Evolutionary conservation across 2,113 vertebrate genomes (phyloP), one percentile per base, ranked within the genome.

Genomic region (Menura novaehollandiae): DNA sequence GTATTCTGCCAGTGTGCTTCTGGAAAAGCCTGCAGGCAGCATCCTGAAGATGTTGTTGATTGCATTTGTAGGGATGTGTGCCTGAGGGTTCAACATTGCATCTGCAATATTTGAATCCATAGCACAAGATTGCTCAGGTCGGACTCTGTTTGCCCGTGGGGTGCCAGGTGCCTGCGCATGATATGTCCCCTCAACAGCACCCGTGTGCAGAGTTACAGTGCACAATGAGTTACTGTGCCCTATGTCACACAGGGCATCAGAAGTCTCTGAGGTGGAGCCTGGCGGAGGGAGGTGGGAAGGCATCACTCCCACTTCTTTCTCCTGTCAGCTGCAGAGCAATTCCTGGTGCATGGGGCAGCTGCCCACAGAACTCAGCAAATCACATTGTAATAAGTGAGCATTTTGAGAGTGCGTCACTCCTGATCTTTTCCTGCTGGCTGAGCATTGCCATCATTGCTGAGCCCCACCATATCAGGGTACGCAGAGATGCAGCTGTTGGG

Each of bases 111-210:
- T 85, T 15, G 1, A 24, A 47, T 95, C 64, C 1, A 0, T 27
- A 32, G 20, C 21, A 35, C 1, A 0, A 63, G 32, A 23, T n/a
- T 47, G 62, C 62, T 41, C 4, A 6, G 30, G 8, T 52, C 0
- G 0, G 52, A 53, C n/a, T 83, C 22, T 59, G 46, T 41, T 49
- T 87, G 86, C 77, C 62, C 4, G 0, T 1, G 0, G 46, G 14
- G 9, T 86, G 49, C 76, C 71, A 53, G 76, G 9, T 56, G 52
- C 37, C 82, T 2, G 6, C 5, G 3, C 1, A 1, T 2, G 3
- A 15, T 35, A 52, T 55, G 63, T 75, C 27, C 56, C 37, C 41
- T 60, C 23, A 9, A 3, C 37, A 47, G 41, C 49, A 18, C 9
- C 22, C 20, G 14, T 21, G 22, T 71, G 60, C 39, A 15, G 69